Base-by-base conservation (phyloP, 2,888 invertebrate species). In the Cheilosia scutellata region DNA sequence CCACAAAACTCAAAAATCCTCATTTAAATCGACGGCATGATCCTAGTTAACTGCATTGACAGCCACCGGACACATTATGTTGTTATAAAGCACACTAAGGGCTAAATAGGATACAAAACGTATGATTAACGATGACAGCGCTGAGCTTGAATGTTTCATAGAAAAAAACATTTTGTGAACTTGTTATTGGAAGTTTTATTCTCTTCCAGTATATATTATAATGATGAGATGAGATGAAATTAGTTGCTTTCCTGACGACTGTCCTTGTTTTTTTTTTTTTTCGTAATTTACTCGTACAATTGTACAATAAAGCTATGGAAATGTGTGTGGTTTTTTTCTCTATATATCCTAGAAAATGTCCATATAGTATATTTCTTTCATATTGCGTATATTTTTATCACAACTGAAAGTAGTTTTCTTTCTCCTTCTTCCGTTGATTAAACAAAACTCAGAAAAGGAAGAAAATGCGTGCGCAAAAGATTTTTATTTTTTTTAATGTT, bases 1-100 rank as follows among this genome's bases (percentile, higher is more conserved):
- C 96, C 96, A 96, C 90, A 96, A 93, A 86, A 96, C 93, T 87
- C 94, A 92, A 92, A 93, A 94, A 91, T 94, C 93, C 91, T 93
- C 93, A 92, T 94, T 94, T 89, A 94, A 92, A 90, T 94, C 93
- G 77, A 94, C 93, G 88, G 93, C 92, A 91, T 94, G 94, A 90
- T 94, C 93, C 94, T 94, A 94, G 89, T 93, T 93, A 89, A 93
- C 91, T 74, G 80, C 89, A 88, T 92, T 90, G 90, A 89, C 87
- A 88, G 88, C 87, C 76, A 57, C 51, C 71, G 77, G 72, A 66
- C 60, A 86, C 87, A 90, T 87, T 55, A 88, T 82, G 37, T 82
- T 87, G 62, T 66, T 86, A 78, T 87, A 83, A 80, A 88, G 82
- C 88, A 88, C 89, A 86, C 78, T 88, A 87, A 89, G 88, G 88